These are phyloP conservation scores for Seriola dumerili DNA, from an alignment of 2,113 vertebrate genomes.

Conservation along the genomic window DNA sequence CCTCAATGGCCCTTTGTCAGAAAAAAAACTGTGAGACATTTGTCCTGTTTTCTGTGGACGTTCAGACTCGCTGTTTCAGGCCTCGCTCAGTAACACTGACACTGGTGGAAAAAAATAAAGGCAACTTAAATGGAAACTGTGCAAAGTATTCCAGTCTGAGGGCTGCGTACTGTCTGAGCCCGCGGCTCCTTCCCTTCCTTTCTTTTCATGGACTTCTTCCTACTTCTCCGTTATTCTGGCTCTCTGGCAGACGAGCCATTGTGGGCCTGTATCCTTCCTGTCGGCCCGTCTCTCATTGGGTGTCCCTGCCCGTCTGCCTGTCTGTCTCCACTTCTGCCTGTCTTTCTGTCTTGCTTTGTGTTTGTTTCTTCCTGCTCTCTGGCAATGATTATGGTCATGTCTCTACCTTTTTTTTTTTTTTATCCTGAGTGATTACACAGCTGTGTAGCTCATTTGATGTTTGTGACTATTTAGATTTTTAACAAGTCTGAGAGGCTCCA, in stretches of 20 bases:
- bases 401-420: background rate
- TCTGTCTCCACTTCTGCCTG: conserved; percentile 2
- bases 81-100: conserved; percentile 33
- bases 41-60: conserved; percentile 35
- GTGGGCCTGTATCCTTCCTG: conserved; percentile 68
- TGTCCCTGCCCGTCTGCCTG: conserved; percentile 12
- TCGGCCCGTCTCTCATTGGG: conserved; percentile 9
- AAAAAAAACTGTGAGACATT: conserved; percentile 47
- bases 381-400: background rate
- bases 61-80: conserved; percentile 34
- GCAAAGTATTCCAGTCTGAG: conserved; percentile 58
- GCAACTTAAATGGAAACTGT: conserved; percentile 56
- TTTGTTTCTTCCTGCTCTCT: conserved; percentile 15
- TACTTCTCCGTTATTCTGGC: conserved; percentile 32
- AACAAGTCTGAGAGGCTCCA: background rate
- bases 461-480: background rate
- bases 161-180: conserved; percentile 61
- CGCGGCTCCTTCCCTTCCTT: conserved; percentile 59
- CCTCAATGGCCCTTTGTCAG: conserved; percentile 51
- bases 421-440: background rate
- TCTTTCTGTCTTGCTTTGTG: conserved; percentile 13
- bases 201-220: conserved; percentile 60
- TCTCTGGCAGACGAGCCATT: conserved; percentile 48
- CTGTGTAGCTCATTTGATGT: background rate
- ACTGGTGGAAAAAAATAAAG: conserved; percentile 46